Evolutionary conservation across 2,113 vertebrate genomes (phyloP).

Genomic region (Elachura formosa): DNA sequence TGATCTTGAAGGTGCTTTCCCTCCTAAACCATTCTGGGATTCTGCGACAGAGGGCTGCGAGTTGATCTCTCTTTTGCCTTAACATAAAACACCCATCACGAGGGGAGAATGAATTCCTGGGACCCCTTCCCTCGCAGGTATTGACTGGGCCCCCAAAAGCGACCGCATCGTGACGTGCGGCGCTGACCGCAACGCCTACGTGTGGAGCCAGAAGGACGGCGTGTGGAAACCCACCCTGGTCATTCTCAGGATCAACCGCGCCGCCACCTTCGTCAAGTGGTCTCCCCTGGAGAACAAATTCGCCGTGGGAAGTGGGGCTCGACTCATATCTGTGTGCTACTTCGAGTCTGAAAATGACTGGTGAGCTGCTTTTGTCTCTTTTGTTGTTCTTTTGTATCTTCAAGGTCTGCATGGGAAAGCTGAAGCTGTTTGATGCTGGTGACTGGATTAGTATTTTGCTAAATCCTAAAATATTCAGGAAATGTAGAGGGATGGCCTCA

Average conservation of each 20-base stretch:
- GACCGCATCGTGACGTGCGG: constrained; percentile 98
- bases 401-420: background rate
- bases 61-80: background rate
- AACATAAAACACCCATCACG: background rate
- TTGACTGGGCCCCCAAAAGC: constrained; percentile 98
- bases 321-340: constrained; percentile 98
- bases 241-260: constrained; percentile 96
- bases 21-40: background rate
- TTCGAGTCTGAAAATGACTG: constrained; percentile 99
- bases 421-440: background rate
- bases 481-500: background rate
- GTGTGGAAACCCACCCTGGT: constrained; percentile 97
- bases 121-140: constrained; percentile 71
- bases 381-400: background rate
- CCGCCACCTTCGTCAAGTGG: constrained; percentile 98
- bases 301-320: constrained; percentile 94
- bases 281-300: constrained; percentile 98
- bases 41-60: background rate
- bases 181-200: constrained; percentile 95
- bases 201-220: constrained; percentile 97
- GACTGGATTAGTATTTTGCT: background rate
- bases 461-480: background rate
- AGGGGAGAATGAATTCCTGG: background rate
- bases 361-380: constrained; percentile 66
- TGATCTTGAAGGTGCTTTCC: background rate